Evolutionary conservation across 1,140 invertebrate species (phyloP).

Genomic region (Mactra quadrangularis): DNA sequence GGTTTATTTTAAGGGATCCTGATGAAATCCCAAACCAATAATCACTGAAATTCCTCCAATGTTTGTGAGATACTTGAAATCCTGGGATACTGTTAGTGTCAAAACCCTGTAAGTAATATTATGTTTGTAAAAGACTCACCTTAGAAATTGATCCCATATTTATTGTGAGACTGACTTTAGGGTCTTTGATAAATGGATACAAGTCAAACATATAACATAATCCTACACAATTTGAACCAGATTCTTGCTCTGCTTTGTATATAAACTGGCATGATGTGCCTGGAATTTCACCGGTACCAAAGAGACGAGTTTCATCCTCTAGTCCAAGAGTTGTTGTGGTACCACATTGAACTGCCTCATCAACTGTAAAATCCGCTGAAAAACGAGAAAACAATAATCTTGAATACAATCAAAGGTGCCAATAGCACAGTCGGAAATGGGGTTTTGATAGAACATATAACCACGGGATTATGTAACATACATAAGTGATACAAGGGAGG

Average conservation of each 20-base stretch:
- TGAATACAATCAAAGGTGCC: no score
- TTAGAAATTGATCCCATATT: neutral
- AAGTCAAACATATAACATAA: conserved; percentile 20
- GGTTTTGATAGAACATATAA: no score
- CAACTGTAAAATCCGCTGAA: neutral
- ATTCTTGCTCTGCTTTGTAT: neutral
- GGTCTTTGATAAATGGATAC: neutral
- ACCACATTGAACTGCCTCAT: neutral
- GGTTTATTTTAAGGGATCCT: no score
- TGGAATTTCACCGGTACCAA: neutral
- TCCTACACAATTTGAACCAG: neutral
- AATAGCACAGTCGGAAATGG: no score
- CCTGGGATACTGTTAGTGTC: no score
- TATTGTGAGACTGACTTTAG: conserved; percentile 1
- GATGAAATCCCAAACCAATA: no score
- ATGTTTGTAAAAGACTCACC: neutral
- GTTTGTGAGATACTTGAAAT: no score
- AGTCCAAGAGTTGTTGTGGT: neutral
- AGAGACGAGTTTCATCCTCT: neutral
- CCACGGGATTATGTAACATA: no score
- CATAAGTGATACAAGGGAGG: no score
- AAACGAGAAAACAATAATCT: neutral
- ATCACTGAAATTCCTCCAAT: no score
- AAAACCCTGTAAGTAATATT: no score
- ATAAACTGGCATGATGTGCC: neutral